Base-by-base conservation (phyloP, 2,113 vertebrate genomes). In the Maccullochella peelii region DNA sequence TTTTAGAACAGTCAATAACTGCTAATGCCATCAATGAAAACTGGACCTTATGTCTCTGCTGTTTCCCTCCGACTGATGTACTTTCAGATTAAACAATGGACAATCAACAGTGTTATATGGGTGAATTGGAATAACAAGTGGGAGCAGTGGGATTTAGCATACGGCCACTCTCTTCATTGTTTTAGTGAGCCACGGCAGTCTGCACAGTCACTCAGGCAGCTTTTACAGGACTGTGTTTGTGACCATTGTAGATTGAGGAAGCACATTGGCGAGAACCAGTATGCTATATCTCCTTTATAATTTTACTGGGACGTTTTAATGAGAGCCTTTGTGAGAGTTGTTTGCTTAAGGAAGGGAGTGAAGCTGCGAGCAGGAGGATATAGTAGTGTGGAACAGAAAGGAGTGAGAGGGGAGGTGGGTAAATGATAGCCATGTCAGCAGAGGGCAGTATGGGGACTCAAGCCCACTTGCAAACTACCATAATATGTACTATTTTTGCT, bases 401-500 rank as follows among this genome's bases (percentile, higher is more conserved):
- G 25, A 58, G 78, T 67, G 70, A 54, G 63, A 20, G 38, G 25
- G 25, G 6, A 68, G 71, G 59, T 2, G 61, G 74, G 74, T 44
- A 44, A 80, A 69, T 62, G 58, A 77, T 18, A 30, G 63, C 36
- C 4, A 12, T 27, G 72, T 77, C 93, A 93, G 84, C 73, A 89
- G 91, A 80, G 89, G 88, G 90, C 91, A 88, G 78, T 76, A 68
- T 88, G 80, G 76, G 58, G 77, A 87, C 77, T 83, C 42, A 5
- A 79, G 71, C 33, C 27, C 2, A 72, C 47, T 12, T 18, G 1
- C 20, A 73, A 63, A 65, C 9, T 0, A 65, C 9, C 3, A 47
- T 21, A 8, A n/a, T 44, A 50, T 8, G 0, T 0, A 52, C 20
- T 2, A 67, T 16, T 68, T 61, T 65, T 33, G 15, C 21, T 75